These are phyloP conservation scores for Lepus europaeus DNA, from an alignment of 2,113 vertebrate species.

Conservation along the genomic window DNA sequence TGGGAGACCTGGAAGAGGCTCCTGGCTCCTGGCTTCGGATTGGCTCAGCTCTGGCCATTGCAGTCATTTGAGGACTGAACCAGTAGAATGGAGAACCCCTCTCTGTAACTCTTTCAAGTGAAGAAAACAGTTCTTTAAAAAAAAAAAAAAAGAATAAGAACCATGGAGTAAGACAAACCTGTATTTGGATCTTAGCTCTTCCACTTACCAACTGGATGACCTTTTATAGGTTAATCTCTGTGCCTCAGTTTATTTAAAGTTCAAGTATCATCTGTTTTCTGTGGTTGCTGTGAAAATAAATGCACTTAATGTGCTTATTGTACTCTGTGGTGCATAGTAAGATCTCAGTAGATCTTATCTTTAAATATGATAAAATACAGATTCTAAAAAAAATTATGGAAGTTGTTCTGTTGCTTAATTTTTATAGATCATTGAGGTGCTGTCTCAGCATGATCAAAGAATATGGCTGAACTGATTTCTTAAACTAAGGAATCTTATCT, in stretches of 20 bases:
- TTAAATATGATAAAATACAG: not conserved
- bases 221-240: conserved; percentile 16
- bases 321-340: not conserved
- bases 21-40: too few relatives aligned
- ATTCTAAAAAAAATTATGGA: not conserved
- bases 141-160: not conserved
- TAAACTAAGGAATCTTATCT: not conserved
- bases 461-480: not conserved
- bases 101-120: too few relatives aligned
- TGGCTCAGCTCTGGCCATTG: too few relatives aligned
- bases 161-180: not conserved
- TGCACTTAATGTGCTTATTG: not conserved
- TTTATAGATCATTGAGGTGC: conserved; percentile 30
- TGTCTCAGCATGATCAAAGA: not conserved
- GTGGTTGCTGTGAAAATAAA: conserved; percentile 29
- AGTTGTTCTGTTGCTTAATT: not conserved
- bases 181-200: not conserved
- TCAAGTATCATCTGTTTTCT: not conserved
- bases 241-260: not conserved
- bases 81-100: too few relatives aligned
- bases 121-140: too few relatives aligned
- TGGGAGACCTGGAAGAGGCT: too few relatives aligned
- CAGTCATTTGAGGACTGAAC: too few relatives aligned
- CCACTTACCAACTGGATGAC: not conserved
- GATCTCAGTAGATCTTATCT: not conserved